phyloP scores from a whole-genome alignment of 2,888 invertebrate species.

The Synergus gifuensis region DNA sequence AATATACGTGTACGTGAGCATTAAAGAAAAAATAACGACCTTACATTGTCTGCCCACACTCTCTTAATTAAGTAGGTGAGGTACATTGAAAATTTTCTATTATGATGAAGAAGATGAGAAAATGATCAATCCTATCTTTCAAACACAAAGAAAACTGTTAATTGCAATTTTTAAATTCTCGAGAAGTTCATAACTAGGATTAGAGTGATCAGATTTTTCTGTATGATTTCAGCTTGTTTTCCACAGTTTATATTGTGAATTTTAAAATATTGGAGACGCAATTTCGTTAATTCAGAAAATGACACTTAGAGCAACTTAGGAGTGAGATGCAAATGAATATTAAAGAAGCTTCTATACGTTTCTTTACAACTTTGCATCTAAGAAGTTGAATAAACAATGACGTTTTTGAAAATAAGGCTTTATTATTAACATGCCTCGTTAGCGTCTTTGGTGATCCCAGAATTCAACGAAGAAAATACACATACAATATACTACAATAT shows the following conservation, averaged over 20 bases:
- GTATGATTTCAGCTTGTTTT: too few relatives aligned
- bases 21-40: neutral
- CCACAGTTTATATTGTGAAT: neutral
- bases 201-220: too few relatives aligned
- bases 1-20: constrained; percentile 3
- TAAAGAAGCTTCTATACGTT: constrained; percentile 9
- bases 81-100: neutral
- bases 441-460: neutral
- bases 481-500: too few relatives aligned
- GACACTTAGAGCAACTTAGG: constrained; percentile 4
- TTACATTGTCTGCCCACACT: constrained; percentile 13
- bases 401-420: neutral
- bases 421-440: constrained; percentile 18
- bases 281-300: constrained; percentile 24
- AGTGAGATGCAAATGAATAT: neutral
- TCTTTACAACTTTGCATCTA: constrained; percentile 13
- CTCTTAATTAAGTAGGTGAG: constrained; percentile 14
- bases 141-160: neutral
- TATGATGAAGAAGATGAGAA: neutral
- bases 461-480: constrained; percentile 5
- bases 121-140: neutral
- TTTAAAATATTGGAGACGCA: neutral
- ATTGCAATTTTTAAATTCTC: too few relatives aligned
- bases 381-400: constrained; percentile 15
- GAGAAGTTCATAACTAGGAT: too few relatives aligned